Percentiles rank a stretch among this genome's conserved stretches.
Evolutionary conservation across 2,797 vertebrate genomes (phyloP).

Genomic region (Eutrigla gurnardus): DNA sequence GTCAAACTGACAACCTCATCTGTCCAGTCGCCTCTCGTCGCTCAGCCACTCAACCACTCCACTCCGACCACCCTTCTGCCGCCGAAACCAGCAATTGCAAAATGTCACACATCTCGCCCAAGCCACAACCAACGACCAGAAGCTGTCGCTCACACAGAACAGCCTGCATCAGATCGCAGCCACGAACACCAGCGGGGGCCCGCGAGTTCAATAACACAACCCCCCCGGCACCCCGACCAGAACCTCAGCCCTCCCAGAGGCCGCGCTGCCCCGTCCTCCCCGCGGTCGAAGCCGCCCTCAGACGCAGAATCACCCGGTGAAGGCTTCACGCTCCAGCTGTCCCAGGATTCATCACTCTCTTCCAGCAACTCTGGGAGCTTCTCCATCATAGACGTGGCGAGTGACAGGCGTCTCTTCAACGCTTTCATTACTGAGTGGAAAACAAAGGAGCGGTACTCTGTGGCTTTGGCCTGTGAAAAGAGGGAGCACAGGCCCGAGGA

Average conservation of each 20-base stretch:
- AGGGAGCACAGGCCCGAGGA: conserved; percentile 72
- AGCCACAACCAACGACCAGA: background rate
- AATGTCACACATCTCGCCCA: conserved; percentile 19
- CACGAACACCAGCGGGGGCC: conserved; percentile 19
- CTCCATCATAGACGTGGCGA: conserved; percentile 94
- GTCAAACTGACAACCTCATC: conserved; percentile 79
- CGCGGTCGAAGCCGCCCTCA: conserved; percentile 8
- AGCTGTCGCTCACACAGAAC: conserved; percentile 4
- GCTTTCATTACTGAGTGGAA: conserved; percentile 94
- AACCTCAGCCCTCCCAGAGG: background rate
- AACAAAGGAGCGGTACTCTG: conserved; percentile 87
- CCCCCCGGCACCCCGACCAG: background rate
- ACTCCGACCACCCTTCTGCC: conserved; percentile 38
- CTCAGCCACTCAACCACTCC: conserved; percentile 52
- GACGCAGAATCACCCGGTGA: conserved; percentile 66
- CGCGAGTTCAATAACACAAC: conserved; percentile 25
- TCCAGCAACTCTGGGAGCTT: conserved; percentile 85
- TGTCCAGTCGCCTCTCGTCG: conserved; percentile 66
- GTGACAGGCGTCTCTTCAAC: conserved; percentile 89
- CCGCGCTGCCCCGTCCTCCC: conserved; percentile 5
- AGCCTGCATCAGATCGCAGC: background rate
- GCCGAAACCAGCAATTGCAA: conserved; percentile 20
- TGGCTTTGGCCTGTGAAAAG: conserved; percentile 92
- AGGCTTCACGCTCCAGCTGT: conserved; percentile 86
- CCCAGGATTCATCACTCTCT: conserved; percentile 81